phyloP scores from a whole-genome alignment of 2,113 vertebrate genomes.

The Paralichthys olivaceus region DNA sequence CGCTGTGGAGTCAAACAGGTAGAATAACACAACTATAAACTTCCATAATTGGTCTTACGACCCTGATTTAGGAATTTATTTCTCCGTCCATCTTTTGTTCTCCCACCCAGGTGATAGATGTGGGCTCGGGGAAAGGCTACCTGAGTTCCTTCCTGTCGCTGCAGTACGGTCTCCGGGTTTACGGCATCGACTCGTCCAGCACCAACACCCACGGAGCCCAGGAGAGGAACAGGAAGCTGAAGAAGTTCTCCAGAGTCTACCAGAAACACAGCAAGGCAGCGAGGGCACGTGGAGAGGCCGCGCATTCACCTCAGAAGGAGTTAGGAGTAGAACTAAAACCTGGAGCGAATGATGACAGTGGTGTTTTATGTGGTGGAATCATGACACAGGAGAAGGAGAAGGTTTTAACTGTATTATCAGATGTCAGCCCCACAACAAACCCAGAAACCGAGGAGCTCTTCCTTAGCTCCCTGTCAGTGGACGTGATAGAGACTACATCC shows the following conservation, averaged over 20 bases:
- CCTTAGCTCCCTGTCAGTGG: conserved; percentile 82
- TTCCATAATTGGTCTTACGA: not conserved
- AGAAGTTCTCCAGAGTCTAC: conserved; percentile 91
- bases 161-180: conserved; percentile 91
- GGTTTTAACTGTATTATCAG: conserved; percentile 9
- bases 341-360: not conserved
- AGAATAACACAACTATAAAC: conserved; percentile 12
- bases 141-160: conserved; percentile 95
- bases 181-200: conserved; percentile 95
- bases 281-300: not conserved
- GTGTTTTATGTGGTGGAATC: not conserved
- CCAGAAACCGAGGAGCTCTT: conserved; percentile 74
- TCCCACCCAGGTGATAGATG: conserved; percentile 89
- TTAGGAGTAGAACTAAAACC: not conserved
- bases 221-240: conserved; percentile 95
- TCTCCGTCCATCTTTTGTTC: not conserved
- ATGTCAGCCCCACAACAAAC: conserved; percentile 8
- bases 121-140: conserved; percentile 98
- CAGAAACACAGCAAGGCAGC: conserved; percentile 62
- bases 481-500: conserved; percentile 78
- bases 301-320: conserved; percentile 12
- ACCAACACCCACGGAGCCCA: conserved; percentile 91
- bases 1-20: conserved; percentile 89
- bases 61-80: not conserved
- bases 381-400: conserved; percentile 22